Percentiles rank a stretch among this genome's conserved stretches.
These are phyloP conservation scores for Leptodactylus fuscus DNA, from an alignment of 2,113 vertebrate species.

Conservation along the genomic window DNA sequence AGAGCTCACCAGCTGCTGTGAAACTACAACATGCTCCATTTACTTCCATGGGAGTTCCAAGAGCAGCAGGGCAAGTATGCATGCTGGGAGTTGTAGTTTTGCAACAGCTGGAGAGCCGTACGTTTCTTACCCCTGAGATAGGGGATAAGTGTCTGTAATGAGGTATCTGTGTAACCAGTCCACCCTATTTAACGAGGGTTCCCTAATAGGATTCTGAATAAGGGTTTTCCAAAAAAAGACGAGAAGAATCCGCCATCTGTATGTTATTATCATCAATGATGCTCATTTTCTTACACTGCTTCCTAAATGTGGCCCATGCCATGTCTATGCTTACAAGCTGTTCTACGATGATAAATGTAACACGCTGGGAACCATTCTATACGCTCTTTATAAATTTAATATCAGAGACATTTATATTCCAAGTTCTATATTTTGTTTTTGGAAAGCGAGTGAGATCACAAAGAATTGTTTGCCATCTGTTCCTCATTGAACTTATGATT, in stretches of 20 bases:
- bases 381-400: background rate
- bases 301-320: background rate
- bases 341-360: background rate
- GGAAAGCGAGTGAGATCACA: background rate
- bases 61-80: no score
- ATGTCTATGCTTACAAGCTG: background rate
- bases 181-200: no score
- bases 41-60: no score
- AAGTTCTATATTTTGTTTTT: background rate
- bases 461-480: slow-evolving; percentile 28
- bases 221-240: background rate
- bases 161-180: no score
- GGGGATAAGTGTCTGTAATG: no score
- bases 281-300: background rate
- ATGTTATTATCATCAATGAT: background rate
- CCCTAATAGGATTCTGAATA: no score
- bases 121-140: no score
- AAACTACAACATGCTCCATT: no score
- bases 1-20: no score
- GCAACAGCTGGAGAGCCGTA: no score
- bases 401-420: background rate
- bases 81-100: no score
- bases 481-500: slow-evolving; percentile 18
- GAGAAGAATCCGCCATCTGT: background rate
- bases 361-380: background rate